Percentiles rank a stretch among this genome's conserved stretches.
Conservation (phyloP, 2,113 vertebrate species). For the Sinocyclocheilus anshuiensis region DNA sequence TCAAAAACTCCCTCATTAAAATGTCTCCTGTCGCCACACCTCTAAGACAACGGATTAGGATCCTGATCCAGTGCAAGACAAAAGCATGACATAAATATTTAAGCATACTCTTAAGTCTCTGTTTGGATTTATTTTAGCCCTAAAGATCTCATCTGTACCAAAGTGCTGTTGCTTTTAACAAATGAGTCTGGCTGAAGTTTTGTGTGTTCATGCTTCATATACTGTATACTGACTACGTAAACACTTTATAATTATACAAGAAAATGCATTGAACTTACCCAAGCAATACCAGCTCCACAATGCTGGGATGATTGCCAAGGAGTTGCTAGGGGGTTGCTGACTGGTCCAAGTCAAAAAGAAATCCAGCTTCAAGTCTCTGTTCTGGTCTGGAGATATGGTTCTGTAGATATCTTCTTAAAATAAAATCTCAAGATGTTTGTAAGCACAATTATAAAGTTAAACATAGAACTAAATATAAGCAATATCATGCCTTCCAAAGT, state of each 20-base stretch:
- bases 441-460: too few species aligned
- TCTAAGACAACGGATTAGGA: slow-evolving; percentile 29
- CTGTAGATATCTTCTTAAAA: too few species aligned
- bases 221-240: neutral
- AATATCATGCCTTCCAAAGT: neutral
- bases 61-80: neutral
- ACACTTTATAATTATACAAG: neutral
- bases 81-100: slow-evolving; percentile 14
- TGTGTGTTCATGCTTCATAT: neutral
- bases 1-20: slow-evolving; percentile 21
- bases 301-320: neutral
- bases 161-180: neutral
- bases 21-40: neutral
- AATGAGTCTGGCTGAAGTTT: neutral
- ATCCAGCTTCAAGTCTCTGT: neutral
- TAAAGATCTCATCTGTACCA: neutral
- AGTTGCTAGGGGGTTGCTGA: too few species aligned
- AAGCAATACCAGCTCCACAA: neutral
- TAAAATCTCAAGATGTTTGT: too few species aligned
- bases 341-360: too few species aligned
- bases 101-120: neutral
- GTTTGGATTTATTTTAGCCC: neutral
- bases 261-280: neutral
- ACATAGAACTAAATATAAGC: neutral
- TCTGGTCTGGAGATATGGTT: neutral